Percentiles rank a stretch among this genome's conserved stretches.
These are phyloP conservation scores for Drosophila bocqueti DNA, from an alignment of 1,140 invertebrate genomes.

Conservation along the genomic window DNA sequence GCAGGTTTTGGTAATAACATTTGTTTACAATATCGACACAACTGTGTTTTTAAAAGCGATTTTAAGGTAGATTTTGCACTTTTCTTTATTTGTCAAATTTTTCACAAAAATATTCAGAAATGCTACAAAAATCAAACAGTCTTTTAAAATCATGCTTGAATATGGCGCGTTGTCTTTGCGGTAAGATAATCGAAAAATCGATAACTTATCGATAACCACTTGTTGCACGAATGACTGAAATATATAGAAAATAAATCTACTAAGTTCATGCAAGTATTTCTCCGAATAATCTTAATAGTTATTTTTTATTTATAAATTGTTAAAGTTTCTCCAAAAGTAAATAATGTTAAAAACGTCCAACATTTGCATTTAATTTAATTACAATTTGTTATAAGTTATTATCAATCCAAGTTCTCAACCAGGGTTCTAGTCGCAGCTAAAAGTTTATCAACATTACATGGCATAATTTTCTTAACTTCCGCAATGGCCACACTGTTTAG, in stretches of 20 bases:
- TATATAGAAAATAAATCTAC: too few species aligned
- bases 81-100: conserved; percentile 1
- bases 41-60: not conserved
- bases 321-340: not conserved
- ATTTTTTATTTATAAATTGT: not conserved
- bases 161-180: conserved; percentile 14
- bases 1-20: not conserved
- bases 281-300: too few species aligned
- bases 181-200: conserved; percentile 2
- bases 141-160: conserved; percentile 9
- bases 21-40: not conserved
- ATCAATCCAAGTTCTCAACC: not conserved
- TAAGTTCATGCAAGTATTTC: not conserved
- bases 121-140: conserved; percentile 1
- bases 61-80: not conserved
- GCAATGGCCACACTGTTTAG: conserved; percentile 6
- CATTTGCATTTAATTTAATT: too few species aligned
- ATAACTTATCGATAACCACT: not conserved
- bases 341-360: too few species aligned
- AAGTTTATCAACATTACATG: not conserved
- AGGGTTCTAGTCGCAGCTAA: not conserved
- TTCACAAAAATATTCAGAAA: not conserved
- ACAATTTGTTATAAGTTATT: too few species aligned
- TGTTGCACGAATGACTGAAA: not conserved
- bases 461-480: not conserved